Evolutionary conservation across 2,113 vertebrate species (phyloP), one percentile per base, ranked within the genome.

Genomic region (Procavia capensis): DNA sequence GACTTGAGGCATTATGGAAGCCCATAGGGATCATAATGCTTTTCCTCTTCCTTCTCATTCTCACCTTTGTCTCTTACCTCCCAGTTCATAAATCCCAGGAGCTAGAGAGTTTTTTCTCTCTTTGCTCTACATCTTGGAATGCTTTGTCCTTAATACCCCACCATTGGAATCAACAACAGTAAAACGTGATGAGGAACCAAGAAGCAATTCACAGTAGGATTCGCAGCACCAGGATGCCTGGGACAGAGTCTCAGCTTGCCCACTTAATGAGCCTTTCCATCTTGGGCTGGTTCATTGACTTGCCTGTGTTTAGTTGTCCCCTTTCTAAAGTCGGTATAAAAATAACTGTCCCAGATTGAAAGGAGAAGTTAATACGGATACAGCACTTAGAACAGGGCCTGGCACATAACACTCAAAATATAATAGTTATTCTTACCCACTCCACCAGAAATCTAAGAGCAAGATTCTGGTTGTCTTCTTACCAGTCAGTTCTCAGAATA

Each of bases 31-130:
- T 6, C 34, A 29, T 70, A 80, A 31, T 39, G 25, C 16, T 3
- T 47, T 87, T 85, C 68, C 31, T 78, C 11, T 85, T 88, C 59
- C 68, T 78, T 83, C 45, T 91, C 39, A 83, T 59, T 95, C 82
- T 88, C 31, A 54, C 0, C 19, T 59, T 75, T 68, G 7, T 82
- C 3, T 9, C 24, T 79, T 89, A 81, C 6, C 25, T 45, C 19
- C n/a, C 22, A 57, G 3, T n/a, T 22, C n/a, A 43, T 45, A 84
- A 72, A n/a, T 36, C 39, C 25, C 6, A 6, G 74, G 54, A 16
- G 34, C 7, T 29, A 72, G 43, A 82, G 20, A 22, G 9, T 83
- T 29, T 59, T 59, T 1, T 31, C 70, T 92, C 25, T 85, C 17
- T 93, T 3, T 78, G 34, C 45, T 87, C 1, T 36, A 14, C 78